phyloP scores from a whole-genome alignment of 2,113 vertebrate species.

The Hydropotes inermis region DNA sequence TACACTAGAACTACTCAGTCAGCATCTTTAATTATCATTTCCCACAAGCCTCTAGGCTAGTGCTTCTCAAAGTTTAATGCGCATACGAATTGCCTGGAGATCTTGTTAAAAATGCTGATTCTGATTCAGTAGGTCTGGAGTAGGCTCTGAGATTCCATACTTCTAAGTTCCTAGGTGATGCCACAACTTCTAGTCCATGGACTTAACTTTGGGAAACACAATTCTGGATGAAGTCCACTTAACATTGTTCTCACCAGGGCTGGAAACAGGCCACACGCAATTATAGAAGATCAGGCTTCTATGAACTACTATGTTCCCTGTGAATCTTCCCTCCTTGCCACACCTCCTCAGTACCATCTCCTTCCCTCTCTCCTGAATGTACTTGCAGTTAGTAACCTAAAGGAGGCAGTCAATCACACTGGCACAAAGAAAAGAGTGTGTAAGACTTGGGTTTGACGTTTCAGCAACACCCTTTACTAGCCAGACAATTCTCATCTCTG shows the following conservation, averaged over 20 bases:
- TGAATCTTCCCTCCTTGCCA: background rate
- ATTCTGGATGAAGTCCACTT: background rate
- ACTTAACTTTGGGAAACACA: background rate
- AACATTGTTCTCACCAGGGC: background rate
- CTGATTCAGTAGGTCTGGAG: slow-evolving; percentile 32
- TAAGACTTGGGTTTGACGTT: background rate
- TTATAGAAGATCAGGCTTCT: background rate
- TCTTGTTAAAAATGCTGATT: slow-evolving; percentile 61
- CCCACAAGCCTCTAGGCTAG: slow-evolving; percentile 42
- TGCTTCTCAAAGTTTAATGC: slow-evolving; percentile 56
- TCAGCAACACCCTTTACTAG: background rate
- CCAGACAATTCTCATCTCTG: background rate
- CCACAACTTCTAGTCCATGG: background rate
- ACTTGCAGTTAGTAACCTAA: background rate
- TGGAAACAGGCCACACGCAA: background rate
- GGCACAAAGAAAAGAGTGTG: background rate
- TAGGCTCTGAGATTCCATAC: background rate
- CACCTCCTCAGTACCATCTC: background rate
- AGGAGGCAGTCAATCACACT: background rate
- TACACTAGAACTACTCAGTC: slow-evolving; percentile 56
- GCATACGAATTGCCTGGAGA: slow-evolving; percentile 18
- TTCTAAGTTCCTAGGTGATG: background rate
- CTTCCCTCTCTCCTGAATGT: background rate
- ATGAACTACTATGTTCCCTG: background rate
- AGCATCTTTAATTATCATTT: slow-evolving; percentile 64